These are phyloP conservation scores for Neodon shergylaensis DNA, from an alignment of 2,113 vertebrate genomes.

Conservation along the genomic window DNA sequence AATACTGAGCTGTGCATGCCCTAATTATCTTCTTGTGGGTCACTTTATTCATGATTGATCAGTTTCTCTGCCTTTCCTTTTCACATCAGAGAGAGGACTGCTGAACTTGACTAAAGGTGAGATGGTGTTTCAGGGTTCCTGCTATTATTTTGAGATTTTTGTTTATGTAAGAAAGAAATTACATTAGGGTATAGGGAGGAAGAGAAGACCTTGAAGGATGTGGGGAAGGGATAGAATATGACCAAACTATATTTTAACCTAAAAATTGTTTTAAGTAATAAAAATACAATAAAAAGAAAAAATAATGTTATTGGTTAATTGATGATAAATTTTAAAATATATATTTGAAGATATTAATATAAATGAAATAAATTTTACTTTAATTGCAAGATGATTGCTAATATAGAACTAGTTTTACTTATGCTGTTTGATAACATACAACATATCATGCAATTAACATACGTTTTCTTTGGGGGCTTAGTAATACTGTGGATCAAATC, in stretches of 20 bases:
- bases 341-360: neutral
- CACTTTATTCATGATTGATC: neutral
- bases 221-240: no score
- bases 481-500: neutral
- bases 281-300: neutral
- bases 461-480: neutral
- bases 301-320: neutral
- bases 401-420: neutral
- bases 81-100: no score
- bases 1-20: neutral
- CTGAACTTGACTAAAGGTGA: no score
- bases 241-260: no score
- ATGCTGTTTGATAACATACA: neutral
- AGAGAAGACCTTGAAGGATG: neutral
- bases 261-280: no score
- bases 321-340: neutral
- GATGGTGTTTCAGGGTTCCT: no score
- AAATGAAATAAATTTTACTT: neutral
- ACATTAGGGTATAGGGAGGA: neutral
- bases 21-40: neutral
- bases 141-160: no score
- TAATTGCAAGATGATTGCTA: neutral
- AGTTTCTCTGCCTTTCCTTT: neutral
- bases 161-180: no score
- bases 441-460: neutral